Base-by-base conservation (phyloP, 2,888 invertebrate genomes). In the Coelogynopora nodosa region DNA sequence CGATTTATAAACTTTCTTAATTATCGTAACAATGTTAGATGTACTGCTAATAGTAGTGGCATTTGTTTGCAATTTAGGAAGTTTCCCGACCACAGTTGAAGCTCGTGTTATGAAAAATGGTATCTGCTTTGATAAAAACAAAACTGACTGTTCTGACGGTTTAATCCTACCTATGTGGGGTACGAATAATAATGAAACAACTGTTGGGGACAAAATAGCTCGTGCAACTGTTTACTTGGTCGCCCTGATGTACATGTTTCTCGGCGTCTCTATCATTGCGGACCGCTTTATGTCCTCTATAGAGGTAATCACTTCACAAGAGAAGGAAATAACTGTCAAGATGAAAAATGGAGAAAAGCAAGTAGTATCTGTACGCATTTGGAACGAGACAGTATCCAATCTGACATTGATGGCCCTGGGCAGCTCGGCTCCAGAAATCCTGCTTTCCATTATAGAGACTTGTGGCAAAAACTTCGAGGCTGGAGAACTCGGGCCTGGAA, bases 381-480 rank as follows among this genome's bases (percentile, higher is more conserved):
- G 99, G 99, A 99, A 99, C 92, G 98, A 98, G 92, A 98, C 99
- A 0, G 98, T 99, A 80, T 98, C 98, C 88, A 99, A 99, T 93
- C 93, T 99, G 89, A 99, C 98, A 0, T 93, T 99, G 86, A 99
- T 99, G 99, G 99, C 99, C 18, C 93, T 99, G 86, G 98, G 99
- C 0, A 98, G 98, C 28, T 98, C 97, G 90, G 98, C 98, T 0
- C 99, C 99, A 0, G 99, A 99, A 93, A 99, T 99, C 91, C 93
- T 99, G 29, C 93, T 99, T 81, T 98, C 98, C 18, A 96, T 98
- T 89, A 98, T 99, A 91, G 99, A 99, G 93, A 97, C 98, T 91
- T 96, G 95, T 92, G 97, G 97, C 74, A 91, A 91, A 84, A 89
- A 90, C 91, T 99, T 98, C 91, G 93, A 96, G 91, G 97, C 98